phyloP scores from a whole-genome alignment of 2,888 invertebrate species.

The Platycheirus albimanus region DNA sequence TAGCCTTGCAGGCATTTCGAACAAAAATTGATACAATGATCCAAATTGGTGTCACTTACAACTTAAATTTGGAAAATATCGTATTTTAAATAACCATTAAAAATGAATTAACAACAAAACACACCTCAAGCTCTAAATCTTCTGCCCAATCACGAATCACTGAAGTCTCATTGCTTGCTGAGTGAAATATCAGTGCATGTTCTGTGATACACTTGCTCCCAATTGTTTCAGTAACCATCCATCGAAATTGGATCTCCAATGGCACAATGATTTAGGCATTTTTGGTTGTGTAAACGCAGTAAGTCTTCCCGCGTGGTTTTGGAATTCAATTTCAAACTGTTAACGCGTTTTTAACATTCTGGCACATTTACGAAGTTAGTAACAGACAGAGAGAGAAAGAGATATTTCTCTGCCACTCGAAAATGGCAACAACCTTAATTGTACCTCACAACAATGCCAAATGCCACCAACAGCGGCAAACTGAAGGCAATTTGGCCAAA shows the following conservation, averaged over 20 bases:
- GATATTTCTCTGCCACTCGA: not conserved
- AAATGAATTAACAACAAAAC: too few relatives aligned
- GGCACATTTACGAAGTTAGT: not conserved
- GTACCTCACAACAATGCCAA: not conserved
- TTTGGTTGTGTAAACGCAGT: slow-evolving; percentile 26
- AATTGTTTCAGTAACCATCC: not conserved
- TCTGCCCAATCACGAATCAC: too few relatives aligned
- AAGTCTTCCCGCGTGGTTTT: slow-evolving; percentile 14
- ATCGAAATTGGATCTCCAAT: slow-evolving; percentile 10
- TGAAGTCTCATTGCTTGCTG: too few relatives aligned
- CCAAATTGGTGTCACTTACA: too few relatives aligned
- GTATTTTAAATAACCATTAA: too few relatives aligned
- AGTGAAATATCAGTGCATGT: not conserved
- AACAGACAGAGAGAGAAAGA: not conserved
- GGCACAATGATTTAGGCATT: slow-evolving; percentile 31
- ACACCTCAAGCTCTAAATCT: too few relatives aligned
- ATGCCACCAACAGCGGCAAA: slow-evolving; percentile 16
- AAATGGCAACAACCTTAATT: not conserved
- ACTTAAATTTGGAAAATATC: too few relatives aligned
- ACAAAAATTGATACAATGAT: too few relatives aligned
- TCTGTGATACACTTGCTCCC: not conserved
- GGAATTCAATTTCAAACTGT: slow-evolving; percentile 48
- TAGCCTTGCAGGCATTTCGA: too few relatives aligned
- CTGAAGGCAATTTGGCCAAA: slow-evolving; percentile 45
- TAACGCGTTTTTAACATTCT: slow-evolving; percentile 14